Conservation (phyloP, 2,888 invertebrate species). For the Ramazzottius varieornatus region DNA sequence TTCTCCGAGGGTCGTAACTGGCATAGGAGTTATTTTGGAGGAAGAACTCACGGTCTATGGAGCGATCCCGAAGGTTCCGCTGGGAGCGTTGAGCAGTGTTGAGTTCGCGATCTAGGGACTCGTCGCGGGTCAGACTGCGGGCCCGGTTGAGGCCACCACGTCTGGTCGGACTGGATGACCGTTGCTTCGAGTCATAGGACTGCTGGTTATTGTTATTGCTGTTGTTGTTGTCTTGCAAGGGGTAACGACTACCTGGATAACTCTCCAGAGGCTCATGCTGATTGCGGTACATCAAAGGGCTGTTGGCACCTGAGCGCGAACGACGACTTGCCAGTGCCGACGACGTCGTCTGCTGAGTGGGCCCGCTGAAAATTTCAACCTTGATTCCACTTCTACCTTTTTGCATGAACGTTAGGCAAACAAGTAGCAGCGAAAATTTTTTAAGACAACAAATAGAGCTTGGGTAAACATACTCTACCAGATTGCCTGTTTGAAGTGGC, state of each 20-base stretch:
- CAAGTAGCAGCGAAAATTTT: too few species aligned
- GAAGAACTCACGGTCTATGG: constrained; percentile 16
- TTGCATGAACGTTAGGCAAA: too few species aligned
- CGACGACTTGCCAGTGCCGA: neutral
- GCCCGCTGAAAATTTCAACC: too few species aligned
- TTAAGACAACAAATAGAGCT: too few species aligned
- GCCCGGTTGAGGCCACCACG: neutral
- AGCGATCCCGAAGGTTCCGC: constrained; percentile 32
- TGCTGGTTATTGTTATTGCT: neutral
- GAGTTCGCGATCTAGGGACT: constrained; percentile 36
- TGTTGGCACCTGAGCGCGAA: neutral
- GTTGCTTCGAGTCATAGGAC: neutral
- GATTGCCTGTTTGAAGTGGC: too few species aligned
- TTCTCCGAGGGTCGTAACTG: neutral
- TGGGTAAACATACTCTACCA: too few species aligned
- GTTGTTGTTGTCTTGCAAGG: neutral
- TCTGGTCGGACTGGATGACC: neutral
- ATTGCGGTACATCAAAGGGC: neutral
- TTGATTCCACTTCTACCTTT: too few species aligned
- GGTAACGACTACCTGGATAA: neutral
- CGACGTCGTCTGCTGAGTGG: neutral
- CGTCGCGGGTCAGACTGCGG: constrained; percentile 12
- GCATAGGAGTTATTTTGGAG: neutral
- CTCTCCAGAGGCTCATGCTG: neutral
- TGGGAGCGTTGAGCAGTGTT: constrained; percentile 42